Percentiles rank a stretch among this genome's conserved stretches.
These are phyloP conservation scores for Herminia tarsipennalis DNA, from an alignment of 2,888 invertebrate species.

Conservation along the genomic window DNA sequence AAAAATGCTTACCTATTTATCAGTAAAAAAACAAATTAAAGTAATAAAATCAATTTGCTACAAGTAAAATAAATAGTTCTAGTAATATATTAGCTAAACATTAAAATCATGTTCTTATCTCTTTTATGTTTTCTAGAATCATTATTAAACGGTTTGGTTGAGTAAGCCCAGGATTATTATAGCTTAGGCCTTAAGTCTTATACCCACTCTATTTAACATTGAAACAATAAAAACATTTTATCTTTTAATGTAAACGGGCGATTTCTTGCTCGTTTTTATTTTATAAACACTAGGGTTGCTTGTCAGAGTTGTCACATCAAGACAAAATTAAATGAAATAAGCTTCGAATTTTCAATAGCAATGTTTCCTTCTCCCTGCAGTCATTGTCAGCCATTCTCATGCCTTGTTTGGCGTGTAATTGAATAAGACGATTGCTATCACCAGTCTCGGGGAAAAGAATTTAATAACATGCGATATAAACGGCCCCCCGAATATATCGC, in stretches of 20 bases:
- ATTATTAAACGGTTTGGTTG: background rate
- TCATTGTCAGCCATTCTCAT: slow-evolving; percentile 77
- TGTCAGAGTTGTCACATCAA: slow-evolving; percentile 50
- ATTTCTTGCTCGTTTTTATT: slow-evolving; percentile 33
- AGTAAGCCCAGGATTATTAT: background rate
- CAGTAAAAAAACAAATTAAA: too few relatives aligned
- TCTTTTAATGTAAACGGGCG: slow-evolving; percentile 12
- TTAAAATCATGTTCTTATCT: background rate
- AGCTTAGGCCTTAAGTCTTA: slow-evolving; percentile 5
- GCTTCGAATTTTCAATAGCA: slow-evolving; percentile 70
- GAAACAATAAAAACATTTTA: slow-evolving; percentile 23
- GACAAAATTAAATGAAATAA: slow-evolving; percentile 70
- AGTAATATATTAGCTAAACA: background rate
- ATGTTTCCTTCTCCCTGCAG: slow-evolving; percentile 63
- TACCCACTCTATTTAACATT: slow-evolving; percentile 16
- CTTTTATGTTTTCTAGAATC: background rate
- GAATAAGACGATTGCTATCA: slow-evolving; percentile 80
- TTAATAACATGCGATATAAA: slow-evolving; percentile 77
- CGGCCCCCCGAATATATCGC: slow-evolving; percentile 55
- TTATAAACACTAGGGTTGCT: slow-evolving; percentile 46
- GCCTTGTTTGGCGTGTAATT: slow-evolving; percentile 78
- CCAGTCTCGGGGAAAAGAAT: slow-evolving; percentile 74
- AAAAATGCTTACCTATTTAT: too few relatives aligned
- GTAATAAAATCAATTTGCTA: too few relatives aligned
- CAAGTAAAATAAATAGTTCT: too few relatives aligned